phyloP scores from a whole-genome alignment of 2,797 vertebrate genomes.

The Emydoidea blandingii region DNA sequence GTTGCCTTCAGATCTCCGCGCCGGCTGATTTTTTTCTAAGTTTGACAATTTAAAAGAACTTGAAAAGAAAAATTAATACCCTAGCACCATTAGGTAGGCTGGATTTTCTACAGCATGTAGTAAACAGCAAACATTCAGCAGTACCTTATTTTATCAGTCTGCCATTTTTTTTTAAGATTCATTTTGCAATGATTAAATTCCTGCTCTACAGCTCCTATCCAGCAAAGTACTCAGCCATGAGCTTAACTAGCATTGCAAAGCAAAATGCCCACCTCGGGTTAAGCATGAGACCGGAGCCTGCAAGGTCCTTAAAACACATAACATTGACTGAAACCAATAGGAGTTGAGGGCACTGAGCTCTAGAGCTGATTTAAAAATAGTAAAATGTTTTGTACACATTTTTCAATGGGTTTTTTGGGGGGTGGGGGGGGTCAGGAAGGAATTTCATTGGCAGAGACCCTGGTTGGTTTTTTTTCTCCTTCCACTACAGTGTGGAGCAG shows the following conservation, averaged over 20 bases:
- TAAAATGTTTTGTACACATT: not conserved
- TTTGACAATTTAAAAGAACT: not conserved
- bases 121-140: slow-evolving; percentile 32
- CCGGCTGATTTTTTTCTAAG: not conserved
- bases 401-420: not conserved
- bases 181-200: not conserved
- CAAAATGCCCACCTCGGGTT: not conserved
- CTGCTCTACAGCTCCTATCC: not conserved
- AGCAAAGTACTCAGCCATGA: not conserved
- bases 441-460: not conserved
- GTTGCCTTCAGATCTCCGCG: not conserved
- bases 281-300: not conserved
- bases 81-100: slow-evolving; percentile 53
- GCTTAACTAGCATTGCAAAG: not conserved
- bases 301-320: not conserved
- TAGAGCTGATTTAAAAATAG: not conserved
- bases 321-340: not conserved
- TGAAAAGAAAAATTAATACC: not conserved
- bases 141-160: not conserved
- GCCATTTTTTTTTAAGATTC: not conserved
- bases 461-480: not conserved
- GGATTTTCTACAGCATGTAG: slow-evolving; percentile 17
- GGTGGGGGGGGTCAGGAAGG: not conserved
- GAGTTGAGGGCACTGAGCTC: not conserved
- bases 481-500: not conserved